Percentiles rank a stretch among this genome's conserved stretches.
These are phyloP conservation scores for Nyctalus aviator DNA, from an alignment of 2,797 vertebrate species.

Conservation along the genomic window DNA sequence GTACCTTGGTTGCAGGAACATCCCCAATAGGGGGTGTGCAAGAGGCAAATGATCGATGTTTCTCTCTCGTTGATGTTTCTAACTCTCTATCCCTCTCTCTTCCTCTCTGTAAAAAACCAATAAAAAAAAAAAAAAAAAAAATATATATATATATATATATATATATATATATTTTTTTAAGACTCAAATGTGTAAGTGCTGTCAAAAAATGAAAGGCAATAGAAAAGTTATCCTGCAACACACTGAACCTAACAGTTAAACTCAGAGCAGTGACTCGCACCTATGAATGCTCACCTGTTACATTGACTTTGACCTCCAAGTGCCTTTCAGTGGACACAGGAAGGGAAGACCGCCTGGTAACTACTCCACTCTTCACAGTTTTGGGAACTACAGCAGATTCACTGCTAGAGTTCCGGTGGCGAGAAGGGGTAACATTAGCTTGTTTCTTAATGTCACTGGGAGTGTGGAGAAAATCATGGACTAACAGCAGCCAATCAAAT, in stretches of 20 bases:
- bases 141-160: too few relatives aligned
- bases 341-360: conserved; percentile 96
- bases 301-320: conserved; percentile 97
- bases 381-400: conserved; percentile 91
- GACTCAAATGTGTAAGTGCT: not conserved
- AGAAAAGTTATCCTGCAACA: not conserved
- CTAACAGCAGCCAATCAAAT: conserved; percentile 96
- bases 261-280: not conserved
- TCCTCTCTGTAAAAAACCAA: too few relatives aligned
- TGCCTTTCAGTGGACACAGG: conserved; percentile 91
- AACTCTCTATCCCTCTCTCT: too few relatives aligned
- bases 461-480: conserved; percentile 93
- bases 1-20: too few relatives aligned
- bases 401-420: conserved; percentile 84
- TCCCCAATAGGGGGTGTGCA: too few relatives aligned
- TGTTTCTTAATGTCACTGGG: conserved; percentile 88
- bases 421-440: conserved; percentile 40
- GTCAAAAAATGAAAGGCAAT: not conserved
- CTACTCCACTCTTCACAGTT: conserved; percentile 95
- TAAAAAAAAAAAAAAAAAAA: too few relatives aligned
- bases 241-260: not conserved
- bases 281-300: conserved; percentile 91
- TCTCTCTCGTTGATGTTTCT: too few relatives aligned
- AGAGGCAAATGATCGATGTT: too few relatives aligned
- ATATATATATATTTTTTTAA: too few relatives aligned